A percentile compares a stretch with the other conserved stretches of the same genome.
Evolutionary conservation across 2,113 vertebrate species (phyloP).

Genomic region (Poecile atricapillus): DNA sequence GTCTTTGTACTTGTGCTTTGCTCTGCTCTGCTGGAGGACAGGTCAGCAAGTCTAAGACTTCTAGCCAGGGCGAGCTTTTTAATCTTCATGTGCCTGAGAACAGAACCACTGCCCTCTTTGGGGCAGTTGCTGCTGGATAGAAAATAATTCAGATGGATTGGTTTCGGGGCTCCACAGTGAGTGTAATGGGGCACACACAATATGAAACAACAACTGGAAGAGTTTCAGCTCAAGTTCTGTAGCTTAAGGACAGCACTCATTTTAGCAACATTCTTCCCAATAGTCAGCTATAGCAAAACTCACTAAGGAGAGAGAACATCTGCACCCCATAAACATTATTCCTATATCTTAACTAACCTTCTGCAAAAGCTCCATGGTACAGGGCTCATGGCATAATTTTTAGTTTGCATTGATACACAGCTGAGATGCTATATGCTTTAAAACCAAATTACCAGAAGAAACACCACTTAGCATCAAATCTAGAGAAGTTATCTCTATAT

Average conservation of each 20-base stretch:
- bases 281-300: background rate
- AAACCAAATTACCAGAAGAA: background rate
- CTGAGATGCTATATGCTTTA: background rate
- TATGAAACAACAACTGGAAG: background rate
- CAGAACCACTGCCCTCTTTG: background rate
- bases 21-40: background rate
- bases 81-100: background rate
- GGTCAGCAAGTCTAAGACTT: background rate
- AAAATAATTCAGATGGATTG: background rate
- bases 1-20: background rate
- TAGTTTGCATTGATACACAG: background rate
- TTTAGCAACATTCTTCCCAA: background rate
- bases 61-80: background rate
- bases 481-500: background rate
- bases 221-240: background rate
- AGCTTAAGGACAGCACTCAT: background rate
- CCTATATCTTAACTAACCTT: background rate
- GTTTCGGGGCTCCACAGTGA: background rate
- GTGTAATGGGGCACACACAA: background rate
- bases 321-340: background rate
- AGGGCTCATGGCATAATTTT: background rate
- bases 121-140: background rate
- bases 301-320: background rate
- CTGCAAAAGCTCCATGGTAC: background rate
- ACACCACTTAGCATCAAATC: background rate